A percentile compares a stretch with the other conserved stretches of the same genome.
Evolutionary conservation across 2,113 vertebrate species (phyloP).

Genomic region (Oreamnos americanus): DNA sequence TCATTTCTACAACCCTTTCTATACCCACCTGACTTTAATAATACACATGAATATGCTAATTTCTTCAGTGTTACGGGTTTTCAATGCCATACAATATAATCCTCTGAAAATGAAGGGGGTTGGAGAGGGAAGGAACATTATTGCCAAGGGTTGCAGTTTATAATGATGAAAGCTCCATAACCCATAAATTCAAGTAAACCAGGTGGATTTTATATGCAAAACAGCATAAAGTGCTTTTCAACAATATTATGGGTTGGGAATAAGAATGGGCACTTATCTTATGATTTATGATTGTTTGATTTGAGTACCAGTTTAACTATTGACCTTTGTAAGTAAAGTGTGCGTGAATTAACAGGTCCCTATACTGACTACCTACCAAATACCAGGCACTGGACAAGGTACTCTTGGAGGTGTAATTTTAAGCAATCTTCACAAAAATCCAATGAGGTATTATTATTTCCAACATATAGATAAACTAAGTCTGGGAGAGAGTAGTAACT

Average conservation of each 20-base stretch:
- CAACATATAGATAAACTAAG: neutral
- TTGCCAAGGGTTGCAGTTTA: conserved; percentile 38
- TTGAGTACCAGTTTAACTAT: conserved; percentile 37
- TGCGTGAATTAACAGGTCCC: conserved; percentile 10
- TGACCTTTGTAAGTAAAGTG: conserved; percentile 4
- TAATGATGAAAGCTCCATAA: conserved; percentile 41
- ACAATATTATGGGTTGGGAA: conserved; percentile 17
- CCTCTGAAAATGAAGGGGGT: conserved; percentile 34
- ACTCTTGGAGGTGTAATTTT: neutral
- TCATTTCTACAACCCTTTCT: conserved; percentile 64
- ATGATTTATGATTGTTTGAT: conserved; percentile 57
- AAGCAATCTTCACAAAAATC: neutral
- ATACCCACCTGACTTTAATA: conserved; percentile 59
- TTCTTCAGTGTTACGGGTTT: conserved; percentile 40
- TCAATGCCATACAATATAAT: conserved; percentile 49
- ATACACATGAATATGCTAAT: conserved; percentile 55
- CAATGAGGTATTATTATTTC: neutral
- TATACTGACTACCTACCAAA: neutral
- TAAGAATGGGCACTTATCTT: neutral
- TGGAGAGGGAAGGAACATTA: neutral
- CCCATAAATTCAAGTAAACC: conserved; percentile 23
- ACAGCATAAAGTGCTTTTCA: conserved; percentile 41
- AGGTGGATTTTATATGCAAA: conserved; percentile 50
- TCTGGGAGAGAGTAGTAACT: neutral
- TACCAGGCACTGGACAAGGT: neutral